phyloP scores from a whole-genome alignment of 2,113 vertebrate genomes.

The Xerus inauris region DNA sequence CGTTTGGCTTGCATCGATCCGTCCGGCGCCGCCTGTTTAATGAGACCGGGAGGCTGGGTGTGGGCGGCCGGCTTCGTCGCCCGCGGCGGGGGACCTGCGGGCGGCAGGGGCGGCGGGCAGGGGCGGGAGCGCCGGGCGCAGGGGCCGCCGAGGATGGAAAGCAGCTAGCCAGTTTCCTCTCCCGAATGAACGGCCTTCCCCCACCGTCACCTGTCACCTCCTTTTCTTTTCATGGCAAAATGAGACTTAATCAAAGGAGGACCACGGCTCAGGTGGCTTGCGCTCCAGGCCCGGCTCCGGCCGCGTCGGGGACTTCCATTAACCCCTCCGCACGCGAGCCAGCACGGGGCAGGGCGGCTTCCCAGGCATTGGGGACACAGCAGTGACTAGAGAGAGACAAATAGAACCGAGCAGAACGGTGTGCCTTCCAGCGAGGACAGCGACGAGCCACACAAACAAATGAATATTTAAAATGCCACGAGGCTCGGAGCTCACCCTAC shows the following conservation, averaged over 20 bases:
- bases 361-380: neutral
- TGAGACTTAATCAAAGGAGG: constrained; percentile 26
- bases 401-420: accelerated
- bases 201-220: constrained; percentile 1
- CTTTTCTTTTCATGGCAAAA: neutral
- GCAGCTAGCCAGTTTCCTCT: neutral
- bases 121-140: neutral
- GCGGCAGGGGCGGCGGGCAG: accelerated
- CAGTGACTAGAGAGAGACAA: accelerated
- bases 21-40: constrained; percentile 84
- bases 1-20: constrained; percentile 92
- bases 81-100: accelerated
- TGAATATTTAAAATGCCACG: accelerated
- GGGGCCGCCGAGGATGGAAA: accelerated
- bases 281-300: too few relatives aligned
- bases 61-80: neutral
- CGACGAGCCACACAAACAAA: too few relatives aligned
- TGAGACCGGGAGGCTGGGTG: constrained; percentile 57
- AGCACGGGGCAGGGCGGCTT: accelerated
- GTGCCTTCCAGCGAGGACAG: accelerated
- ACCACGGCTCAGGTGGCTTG: neutral
- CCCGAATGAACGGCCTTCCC: neutral
- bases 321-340: accelerated
- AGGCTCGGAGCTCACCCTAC: neutral
- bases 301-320: neutral